A percentile compares a stretch with the other conserved stretches of the same genome.
Evolutionary conservation across 2,888 invertebrate genomes (phyloP).

Genomic region (Lordiphosa fenestrarum): DNA sequence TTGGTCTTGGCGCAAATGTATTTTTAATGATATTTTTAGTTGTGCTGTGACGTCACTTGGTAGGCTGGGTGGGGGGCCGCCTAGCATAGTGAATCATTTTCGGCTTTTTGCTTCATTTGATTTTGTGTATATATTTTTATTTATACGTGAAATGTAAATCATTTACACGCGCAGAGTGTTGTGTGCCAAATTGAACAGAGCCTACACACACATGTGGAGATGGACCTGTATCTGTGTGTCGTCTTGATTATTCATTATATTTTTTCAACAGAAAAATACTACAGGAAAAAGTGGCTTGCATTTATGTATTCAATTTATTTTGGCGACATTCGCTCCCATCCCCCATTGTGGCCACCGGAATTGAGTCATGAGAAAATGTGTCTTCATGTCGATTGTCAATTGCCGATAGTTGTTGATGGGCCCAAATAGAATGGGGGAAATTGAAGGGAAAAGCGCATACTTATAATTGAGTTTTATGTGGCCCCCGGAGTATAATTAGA

Average conservation of each 20-base stretch:
- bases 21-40: slow-evolving; percentile 70
- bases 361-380: slow-evolving; percentile 56
- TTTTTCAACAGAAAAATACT: slow-evolving; percentile 40
- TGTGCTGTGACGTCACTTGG: slow-evolving; percentile 62
- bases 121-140: slow-evolving; percentile 41
- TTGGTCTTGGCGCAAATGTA: slow-evolving; percentile 49
- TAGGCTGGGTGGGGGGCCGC: slow-evolving; percentile 5
- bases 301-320: slow-evolving; percentile 33
- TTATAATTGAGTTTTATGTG: slow-evolving; percentile 65
- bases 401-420: slow-evolving; percentile 25
- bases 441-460: slow-evolving; percentile 20
- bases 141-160: slow-evolving; percentile 51
- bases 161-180: slow-evolving; percentile 48
- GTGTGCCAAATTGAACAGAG: slow-evolving; percentile 66
- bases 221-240: slow-evolving; percentile 34
- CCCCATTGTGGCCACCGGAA: slow-evolving; percentile 34
- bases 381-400: slow-evolving; percentile 43
- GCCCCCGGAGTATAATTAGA: slow-evolving; percentile 65
- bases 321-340: slow-evolving; percentile 47
- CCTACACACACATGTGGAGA: slow-evolving; percentile 45
- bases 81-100: slow-evolving; percentile 46
- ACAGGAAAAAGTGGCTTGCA: slow-evolving; percentile 3
- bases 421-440: slow-evolving; percentile 11
- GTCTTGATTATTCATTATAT: slow-evolving; percentile 60
- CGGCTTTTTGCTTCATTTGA: slow-evolving; percentile 34